Evolutionary conservation across 2,113 vertebrate species (phyloP).

Genomic region (Syngnathus typhle): DNA sequence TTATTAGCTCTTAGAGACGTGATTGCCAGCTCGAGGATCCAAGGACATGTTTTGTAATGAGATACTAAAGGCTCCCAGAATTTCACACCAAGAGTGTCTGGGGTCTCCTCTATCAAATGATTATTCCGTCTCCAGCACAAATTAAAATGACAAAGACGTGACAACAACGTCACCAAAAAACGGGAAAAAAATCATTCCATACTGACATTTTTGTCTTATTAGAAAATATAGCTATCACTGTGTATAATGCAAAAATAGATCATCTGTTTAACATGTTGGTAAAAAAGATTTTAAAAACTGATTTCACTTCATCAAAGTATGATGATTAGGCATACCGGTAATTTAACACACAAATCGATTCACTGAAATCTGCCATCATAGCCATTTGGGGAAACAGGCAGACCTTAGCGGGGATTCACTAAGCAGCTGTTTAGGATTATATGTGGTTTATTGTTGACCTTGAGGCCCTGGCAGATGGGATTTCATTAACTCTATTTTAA

Average conservation of each 20-base stretch:
- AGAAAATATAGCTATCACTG: too few species aligned
- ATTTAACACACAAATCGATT: too few species aligned
- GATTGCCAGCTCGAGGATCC: slow-evolving; percentile 15
- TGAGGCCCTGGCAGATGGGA: slow-evolving; percentile 21
- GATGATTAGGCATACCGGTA: neutral
- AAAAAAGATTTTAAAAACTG: neutral
- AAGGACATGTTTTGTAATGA: slow-evolving; percentile 40
- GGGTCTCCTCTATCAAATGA: slow-evolving; percentile 10
- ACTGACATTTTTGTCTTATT: too few species aligned
- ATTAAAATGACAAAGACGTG: slow-evolving; percentile 7
- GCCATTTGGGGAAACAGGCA: slow-evolving; percentile 13
- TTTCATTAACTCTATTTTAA: slow-evolving; percentile 54
- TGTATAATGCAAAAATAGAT: too few species aligned
- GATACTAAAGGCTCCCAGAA: slow-evolving; percentile 25
- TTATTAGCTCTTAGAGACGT: slow-evolving; percentile 33
- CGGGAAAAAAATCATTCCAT: too few species aligned
- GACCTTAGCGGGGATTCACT: slow-evolving; percentile 32
- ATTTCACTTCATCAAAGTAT: neutral
- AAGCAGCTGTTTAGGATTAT: slow-evolving; percentile 56
- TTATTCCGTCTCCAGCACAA: slow-evolving; percentile 16
- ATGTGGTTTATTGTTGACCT: slow-evolving; percentile 42
- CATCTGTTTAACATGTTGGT: neutral
- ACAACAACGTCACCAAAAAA: too few species aligned
- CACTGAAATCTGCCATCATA: slow-evolving; percentile 9
- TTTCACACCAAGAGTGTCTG: slow-evolving; percentile 16